Conservation (phyloP, 1,140 invertebrate genomes). For the Caenorhabditis inopinata region DNA sequence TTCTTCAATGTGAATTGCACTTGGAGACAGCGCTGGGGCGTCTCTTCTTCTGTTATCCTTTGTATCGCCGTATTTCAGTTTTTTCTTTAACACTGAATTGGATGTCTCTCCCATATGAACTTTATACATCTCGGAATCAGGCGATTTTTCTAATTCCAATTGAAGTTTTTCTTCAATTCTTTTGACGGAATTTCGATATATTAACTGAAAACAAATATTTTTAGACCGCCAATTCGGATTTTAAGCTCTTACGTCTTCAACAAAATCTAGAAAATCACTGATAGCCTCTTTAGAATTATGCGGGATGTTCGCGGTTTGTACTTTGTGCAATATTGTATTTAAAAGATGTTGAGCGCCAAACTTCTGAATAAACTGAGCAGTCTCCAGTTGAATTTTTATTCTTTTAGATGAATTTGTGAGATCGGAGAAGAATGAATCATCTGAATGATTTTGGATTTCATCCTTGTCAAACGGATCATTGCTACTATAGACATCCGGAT, state of each 20-base stretch:
- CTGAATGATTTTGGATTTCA: not conserved
- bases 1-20: not conserved
- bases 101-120: not conserved
- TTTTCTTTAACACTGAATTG: not conserved
- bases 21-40: not conserved
- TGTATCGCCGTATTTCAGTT: not conserved
- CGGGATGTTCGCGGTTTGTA: slow-evolving; percentile 9
- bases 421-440: not conserved
- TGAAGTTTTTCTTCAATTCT: not conserved
- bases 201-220: not conserved
- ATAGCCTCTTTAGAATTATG: slow-evolving; percentile 5
- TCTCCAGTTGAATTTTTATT: not conserved
- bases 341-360: slow-evolving; percentile 10
- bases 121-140: not conserved
- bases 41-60: slow-evolving; percentile 19
- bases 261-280: slow-evolving; percentile 20
- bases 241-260: not conserved
- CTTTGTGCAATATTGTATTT: slow-evolving; percentile 9
- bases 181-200: not conserved
- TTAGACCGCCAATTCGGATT: not conserved
- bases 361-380: slow-evolving; percentile 6
- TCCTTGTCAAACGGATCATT: not conserved
- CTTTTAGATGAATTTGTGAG: not conserved
- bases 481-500: not conserved
- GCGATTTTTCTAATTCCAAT: not conserved